A percentile compares a stretch with the other conserved stretches of the same genome.
Evolutionary conservation across 2,888 invertebrate species (phyloP).

Genomic region (Strigamia crassipes): DNA sequence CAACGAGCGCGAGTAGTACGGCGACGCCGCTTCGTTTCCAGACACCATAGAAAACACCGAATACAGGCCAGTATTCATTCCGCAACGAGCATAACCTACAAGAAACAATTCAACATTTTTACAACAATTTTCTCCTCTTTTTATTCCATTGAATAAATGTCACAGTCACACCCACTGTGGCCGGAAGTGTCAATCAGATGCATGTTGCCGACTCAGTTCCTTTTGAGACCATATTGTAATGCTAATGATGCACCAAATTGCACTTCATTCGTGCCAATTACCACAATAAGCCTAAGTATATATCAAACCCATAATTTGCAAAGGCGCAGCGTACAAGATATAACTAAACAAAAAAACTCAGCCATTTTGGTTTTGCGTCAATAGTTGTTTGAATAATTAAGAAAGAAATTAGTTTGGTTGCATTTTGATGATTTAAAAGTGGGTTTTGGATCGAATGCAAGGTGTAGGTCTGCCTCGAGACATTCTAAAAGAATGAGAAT

Average conservation of each 20-base stretch:
- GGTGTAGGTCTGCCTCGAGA: no score
- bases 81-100: constrained; percentile 6
- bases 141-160: neutral
- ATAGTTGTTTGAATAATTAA: no score
- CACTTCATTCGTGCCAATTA: constrained; percentile 28
- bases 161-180: neutral
- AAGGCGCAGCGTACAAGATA: neutral
- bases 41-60: constrained; percentile 40
- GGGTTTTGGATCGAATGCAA: no score
- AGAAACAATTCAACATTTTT: no score
- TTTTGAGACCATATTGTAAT: constrained; percentile 17
- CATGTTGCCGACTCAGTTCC: constrained; percentile 7
- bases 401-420: no score
- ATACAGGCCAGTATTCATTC: constrained; percentile 35
- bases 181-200: constrained; percentile 30
- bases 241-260: constrained; percentile 33
- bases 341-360: neutral
- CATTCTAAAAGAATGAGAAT: no score
- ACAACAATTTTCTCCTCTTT: neutral
- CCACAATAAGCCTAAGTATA: neutral
- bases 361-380: neutral
- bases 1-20: neutral
- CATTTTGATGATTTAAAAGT: no score
- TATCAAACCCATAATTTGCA: neutral
- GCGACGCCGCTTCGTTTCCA: neutral